phyloP scores from a whole-genome alignment of 1,140 invertebrate species.

The Steinernema feltiae region DNA sequence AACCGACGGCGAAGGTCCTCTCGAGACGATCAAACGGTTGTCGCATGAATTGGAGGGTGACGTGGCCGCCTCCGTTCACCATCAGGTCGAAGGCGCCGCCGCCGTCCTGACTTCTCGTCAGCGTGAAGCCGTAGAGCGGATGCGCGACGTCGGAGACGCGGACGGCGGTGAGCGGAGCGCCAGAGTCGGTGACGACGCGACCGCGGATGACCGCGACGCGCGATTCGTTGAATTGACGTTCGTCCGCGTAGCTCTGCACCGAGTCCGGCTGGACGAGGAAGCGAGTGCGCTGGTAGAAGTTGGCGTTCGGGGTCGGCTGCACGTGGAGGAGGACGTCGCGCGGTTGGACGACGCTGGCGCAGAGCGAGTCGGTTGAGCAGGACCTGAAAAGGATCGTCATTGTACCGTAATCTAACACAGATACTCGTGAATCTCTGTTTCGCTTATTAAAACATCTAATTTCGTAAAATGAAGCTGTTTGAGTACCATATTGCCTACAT shows the following conservation, averaged over 20 bases:
- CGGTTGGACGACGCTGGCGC: constrained; percentile 63
- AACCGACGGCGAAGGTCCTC: constrained; percentile 86
- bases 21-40: constrained; percentile 80
- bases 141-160: constrained; percentile 84
- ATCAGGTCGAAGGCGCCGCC: constrained; percentile 75
- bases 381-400: constrained; percentile 65
- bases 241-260: constrained; percentile 87
- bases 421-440: too few relatives aligned
- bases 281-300: constrained; percentile 94
- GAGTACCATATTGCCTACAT: too few relatives aligned
- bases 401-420: too few relatives aligned
- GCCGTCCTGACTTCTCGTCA: constrained; percentile 72
- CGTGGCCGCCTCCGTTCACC: constrained; percentile 90
- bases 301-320: constrained; percentile 86
- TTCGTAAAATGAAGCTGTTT: too few relatives aligned
- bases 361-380: constrained; percentile 67
- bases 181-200: constrained; percentile 78
- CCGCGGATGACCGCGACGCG: constrained; percentile 91
- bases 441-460: too few relatives aligned
- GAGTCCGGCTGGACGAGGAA: constrained; percentile 95
- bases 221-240: constrained; percentile 90
- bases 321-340: constrained; percentile 85
- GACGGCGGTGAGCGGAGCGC: constrained; percentile 84
- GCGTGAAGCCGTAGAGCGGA: constrained; percentile 71
- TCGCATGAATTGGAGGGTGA: constrained; percentile 84